phyloP scores from a whole-genome alignment of 2,113 vertebrate genomes.

The Ailuropoda melanoleuca region DNA sequence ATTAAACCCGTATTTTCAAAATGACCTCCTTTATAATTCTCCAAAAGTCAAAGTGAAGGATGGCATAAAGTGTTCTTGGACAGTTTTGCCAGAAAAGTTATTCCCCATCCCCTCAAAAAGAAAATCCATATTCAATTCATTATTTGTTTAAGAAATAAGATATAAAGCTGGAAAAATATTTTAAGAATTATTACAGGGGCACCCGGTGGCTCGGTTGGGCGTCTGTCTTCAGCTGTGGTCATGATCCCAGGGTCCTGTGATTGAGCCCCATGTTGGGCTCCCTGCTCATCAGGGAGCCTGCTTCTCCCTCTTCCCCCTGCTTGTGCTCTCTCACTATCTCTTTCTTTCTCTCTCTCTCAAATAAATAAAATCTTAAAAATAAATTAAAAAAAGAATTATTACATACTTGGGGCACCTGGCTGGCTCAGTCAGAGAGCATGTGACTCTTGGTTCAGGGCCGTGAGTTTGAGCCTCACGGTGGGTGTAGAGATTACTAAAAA shows the following conservation, averaged over 20 bases:
- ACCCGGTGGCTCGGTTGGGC: neutral
- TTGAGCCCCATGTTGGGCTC: neutral
- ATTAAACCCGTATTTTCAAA: neutral
- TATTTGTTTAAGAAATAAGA: conserved; percentile 10
- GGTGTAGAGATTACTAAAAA: neutral
- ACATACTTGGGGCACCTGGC: neutral
- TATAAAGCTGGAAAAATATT: neutral
- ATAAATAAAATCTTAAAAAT: neutral
- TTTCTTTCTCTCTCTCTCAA: neutral
- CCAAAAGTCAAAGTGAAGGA: neutral
- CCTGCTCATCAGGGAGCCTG: neutral
- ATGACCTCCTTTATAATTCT: neutral
- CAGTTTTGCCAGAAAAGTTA: conserved; percentile 19
- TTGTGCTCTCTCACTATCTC: neutral
- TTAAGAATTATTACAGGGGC: neutral
- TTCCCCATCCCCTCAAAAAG: no score
- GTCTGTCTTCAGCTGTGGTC: neutral
- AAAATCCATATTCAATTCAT: neutral
- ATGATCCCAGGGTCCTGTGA: neutral
- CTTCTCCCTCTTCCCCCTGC: neutral
- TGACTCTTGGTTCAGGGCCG: neutral
- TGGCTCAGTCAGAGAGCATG: neutral
- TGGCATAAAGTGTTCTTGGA: neutral
- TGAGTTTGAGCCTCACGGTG: neutral
- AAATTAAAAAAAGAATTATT: neutral